These are phyloP conservation scores for Gambelia wislizenii DNA, from an alignment of 2,797 vertebrate species.

Conservation along the genomic window DNA sequence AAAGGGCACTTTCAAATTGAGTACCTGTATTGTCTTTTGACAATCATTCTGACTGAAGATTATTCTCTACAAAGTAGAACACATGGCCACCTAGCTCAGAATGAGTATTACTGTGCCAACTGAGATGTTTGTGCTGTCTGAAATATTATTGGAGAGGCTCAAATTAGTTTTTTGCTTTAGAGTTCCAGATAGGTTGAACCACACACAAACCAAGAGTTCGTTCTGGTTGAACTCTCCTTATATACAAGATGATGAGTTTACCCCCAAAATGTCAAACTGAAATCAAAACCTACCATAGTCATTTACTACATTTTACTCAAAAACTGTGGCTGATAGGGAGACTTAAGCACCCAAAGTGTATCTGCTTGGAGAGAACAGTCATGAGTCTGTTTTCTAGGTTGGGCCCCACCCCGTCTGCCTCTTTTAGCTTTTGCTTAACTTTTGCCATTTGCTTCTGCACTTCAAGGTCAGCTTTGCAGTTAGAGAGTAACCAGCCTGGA, in stretches of 20 bases:
- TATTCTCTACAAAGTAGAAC: not conserved
- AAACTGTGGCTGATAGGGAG: not conserved
- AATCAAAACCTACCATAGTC: not conserved
- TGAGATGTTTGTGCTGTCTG: not conserved
- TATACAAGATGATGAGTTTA: not conserved
- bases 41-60: not conserved
- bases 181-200: not conserved
- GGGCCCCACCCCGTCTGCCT: constrained; percentile 3
- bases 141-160: not conserved
- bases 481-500: constrained; percentile 35
- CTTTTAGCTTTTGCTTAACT: constrained; percentile 22
- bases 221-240: not conserved
- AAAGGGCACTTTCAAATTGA: not conserved
- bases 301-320: not conserved
- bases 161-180: not conserved
- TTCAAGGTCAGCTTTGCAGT: constrained; percentile 48
- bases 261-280: not conserved
- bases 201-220: not conserved
- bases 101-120: not conserved
- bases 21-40: no score
- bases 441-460: constrained; percentile 25
- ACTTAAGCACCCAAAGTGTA: not conserved
- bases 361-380: not conserved
- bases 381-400: constrained; percentile 3
- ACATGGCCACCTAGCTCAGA: no score